Base-by-base conservation (phyloP, 2,113 vertebrate genomes). In the Morone chrysops region DNA sequence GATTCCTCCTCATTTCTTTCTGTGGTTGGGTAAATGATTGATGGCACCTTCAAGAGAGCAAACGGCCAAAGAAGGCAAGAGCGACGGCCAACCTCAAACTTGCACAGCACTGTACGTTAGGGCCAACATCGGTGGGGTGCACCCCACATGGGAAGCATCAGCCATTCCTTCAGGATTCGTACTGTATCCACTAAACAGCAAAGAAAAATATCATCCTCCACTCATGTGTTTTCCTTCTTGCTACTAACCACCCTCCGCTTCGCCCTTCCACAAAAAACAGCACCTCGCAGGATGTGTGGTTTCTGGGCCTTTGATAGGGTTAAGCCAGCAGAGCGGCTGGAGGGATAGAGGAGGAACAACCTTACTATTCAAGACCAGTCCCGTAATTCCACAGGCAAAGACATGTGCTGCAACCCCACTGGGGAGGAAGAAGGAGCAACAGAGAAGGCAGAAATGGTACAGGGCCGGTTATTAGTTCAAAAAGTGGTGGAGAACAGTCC, bases 301-400 rank as follows among this genome's bases (percentile, higher is more conserved):
- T 90, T 92, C 51, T 65, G 78, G 70, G 75, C 81, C 80, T 93
- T 93, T 93, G 79, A 93, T 91, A 60, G 84, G 75, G 89, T 83
- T 86, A 70, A 89, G 76, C 51, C 75, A 47, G 80, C 67, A 51
- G 79, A 82, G 75, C 54, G 85, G 83, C 81, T 81, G 78, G 63
- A 83, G 72, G 72, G 88, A 83, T 63, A 2, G 6, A 75, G 59
- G 75, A 92, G 63, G 68, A 90, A 91, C 92, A 93, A 85, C 84
- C 72, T 78, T 85, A 51, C 84, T 85, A 93, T 93, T 94, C 88
- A 91, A 89, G 89, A 88, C 68, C 17, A 75, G 82, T 71, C 83
- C 86, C 91, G 69, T 88, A 90, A 90, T 89, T 93, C 83, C 70
- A 81, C 83, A 82, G 68, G 74, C 72, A 66, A 70, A 59, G 80